A percentile compares a stretch with the other conserved stretches of the same genome.
Evolutionary conservation across 2,888 invertebrate species (phyloP).

Genomic region (Rhodophaea formosa): DNA sequence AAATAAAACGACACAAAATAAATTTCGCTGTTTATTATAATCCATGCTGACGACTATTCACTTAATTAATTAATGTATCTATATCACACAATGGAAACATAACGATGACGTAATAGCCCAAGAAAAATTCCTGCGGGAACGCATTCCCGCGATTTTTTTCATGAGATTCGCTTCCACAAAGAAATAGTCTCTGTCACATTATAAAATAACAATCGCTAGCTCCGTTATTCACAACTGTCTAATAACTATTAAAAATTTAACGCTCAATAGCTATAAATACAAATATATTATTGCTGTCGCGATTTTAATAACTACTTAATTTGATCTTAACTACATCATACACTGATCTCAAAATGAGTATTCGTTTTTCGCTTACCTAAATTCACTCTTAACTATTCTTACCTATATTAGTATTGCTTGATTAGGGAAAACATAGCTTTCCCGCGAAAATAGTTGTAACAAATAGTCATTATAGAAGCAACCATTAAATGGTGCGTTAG

Average conservation of each 20-base stretch:
- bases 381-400: conserved; percentile 64
- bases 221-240: conserved; percentile 73
- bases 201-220: conserved; percentile 74
- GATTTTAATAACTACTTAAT: conserved; percentile 55
- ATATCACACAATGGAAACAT: conserved; percentile 78
- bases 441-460: conserved; percentile 66
- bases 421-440: conserved; percentile 70
- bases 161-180: conserved; percentile 44
- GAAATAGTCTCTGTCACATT: conserved; percentile 64
- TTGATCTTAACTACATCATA: conserved; percentile 64
- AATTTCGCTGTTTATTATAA: conserved; percentile 72
- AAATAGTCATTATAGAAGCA: conserved; percentile 61
- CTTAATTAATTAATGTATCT: conserved; percentile 72
- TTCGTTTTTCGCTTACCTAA: conserved; percentile 68
- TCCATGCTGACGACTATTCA: conserved; percentile 77
- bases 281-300: conserved; percentile 81
- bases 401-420: conserved; percentile 78
- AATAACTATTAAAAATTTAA: conserved; percentile 77
- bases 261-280: conserved; percentile 80
- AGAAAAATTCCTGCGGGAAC: conserved; percentile 20
- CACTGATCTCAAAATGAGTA: conserved; percentile 77
- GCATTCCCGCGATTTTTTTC: conserved; percentile 34
- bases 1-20: conserved; percentile 34
- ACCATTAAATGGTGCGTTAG: conserved; percentile 69
- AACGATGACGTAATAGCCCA: conserved; percentile 40